Conservation (phyloP, 2,888 invertebrate species). For the Eumacrocentrus americanus region DNA sequence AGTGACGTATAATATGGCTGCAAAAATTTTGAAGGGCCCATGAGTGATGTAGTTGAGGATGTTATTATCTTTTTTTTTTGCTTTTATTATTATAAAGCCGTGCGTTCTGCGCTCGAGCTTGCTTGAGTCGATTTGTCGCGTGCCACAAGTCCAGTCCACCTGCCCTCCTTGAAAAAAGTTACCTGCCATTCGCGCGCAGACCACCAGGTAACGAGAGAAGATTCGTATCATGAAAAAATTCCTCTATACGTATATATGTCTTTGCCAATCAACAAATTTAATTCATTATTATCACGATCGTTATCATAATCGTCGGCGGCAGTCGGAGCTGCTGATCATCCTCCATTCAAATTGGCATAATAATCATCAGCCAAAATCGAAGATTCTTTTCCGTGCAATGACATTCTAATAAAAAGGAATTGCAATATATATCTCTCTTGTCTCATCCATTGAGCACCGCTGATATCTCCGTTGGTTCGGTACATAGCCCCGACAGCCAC, state of each 20-base stretch:
- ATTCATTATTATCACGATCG: too few species aligned
- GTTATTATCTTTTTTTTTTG: slow-evolving; percentile 8
- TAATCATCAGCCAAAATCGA: too few species aligned
- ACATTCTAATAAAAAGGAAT: too few species aligned
- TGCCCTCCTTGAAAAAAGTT: slow-evolving; percentile 50
- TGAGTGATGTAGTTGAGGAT: neutral
- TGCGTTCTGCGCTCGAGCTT: too few species aligned
- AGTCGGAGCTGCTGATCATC: too few species aligned
- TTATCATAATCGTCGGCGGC: too few species aligned
- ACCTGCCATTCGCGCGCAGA: slow-evolving; percentile 32
- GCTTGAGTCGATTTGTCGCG: slow-evolving; percentile 60
- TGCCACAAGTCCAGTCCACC: slow-evolving; percentile 50
- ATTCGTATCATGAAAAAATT: too few species aligned
- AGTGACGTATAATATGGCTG: neutral
- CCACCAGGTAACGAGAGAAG: slow-evolving; percentile 16
- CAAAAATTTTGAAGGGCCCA: neutral
- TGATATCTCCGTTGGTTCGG: too few species aligned
- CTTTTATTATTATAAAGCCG: slow-evolving; percentile 3
- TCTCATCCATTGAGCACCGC: slow-evolving; percentile 29
- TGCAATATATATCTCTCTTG: too few species aligned
- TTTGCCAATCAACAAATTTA: too few species aligned
- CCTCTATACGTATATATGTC: too few species aligned
- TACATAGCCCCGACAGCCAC: slow-evolving; percentile 28
- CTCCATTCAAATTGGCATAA: too few species aligned
- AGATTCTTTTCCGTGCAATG: neutral